Evolutionary conservation across 2,113 vertebrate genomes (phyloP), one percentile per base, ranked within the genome.

Genomic region (Haliaeetus leucogaster): DNA sequence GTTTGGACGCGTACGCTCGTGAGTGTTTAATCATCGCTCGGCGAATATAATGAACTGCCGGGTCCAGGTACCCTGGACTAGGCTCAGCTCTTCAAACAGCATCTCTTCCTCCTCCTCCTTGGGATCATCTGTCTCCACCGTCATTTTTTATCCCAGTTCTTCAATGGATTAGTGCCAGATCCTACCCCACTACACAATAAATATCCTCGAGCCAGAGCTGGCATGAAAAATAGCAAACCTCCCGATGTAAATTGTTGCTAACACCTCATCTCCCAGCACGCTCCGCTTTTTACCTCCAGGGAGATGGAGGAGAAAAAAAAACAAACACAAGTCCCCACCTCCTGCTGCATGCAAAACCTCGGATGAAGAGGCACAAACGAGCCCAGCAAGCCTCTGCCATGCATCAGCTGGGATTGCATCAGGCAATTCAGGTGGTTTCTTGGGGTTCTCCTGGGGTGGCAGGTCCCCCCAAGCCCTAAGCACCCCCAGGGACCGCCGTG

Each of bases 1-100:
- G 1, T 12, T 26, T 0, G 34, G 47, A 4, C 7, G 5, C 1
- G 0, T 38, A 19, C 1, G 2, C 6, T 40, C 27, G 2, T 0
- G 4, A 50, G 61, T 1, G 25, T 26, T 47, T 32, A 18, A 6
- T 22, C 63, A 52, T 42, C 38, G 1, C 61, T 19, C 4, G 0
- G 43, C 42, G 70, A 82, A 71, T 1, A 3, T 8, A 30, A 61
- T 0, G 0, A 18, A 84, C 32, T 7, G 2, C 25, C 3, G 0
- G 29, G 7, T 18, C 42, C 29, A 7, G 43, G 36, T 3, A 16
- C 6, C 5, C 59, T 11, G 59, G 59, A 13, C 45, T 36, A 47
- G 40, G 25, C 65, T 79, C 82, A 71, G 78, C 45, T 84, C 74
- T 42, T 66, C 70, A 15, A 50, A 26, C 56, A 66, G 17, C 55